Conservation (phyloP, 2,797 vertebrate species). For the Pyrocephalus nanus region DNA sequence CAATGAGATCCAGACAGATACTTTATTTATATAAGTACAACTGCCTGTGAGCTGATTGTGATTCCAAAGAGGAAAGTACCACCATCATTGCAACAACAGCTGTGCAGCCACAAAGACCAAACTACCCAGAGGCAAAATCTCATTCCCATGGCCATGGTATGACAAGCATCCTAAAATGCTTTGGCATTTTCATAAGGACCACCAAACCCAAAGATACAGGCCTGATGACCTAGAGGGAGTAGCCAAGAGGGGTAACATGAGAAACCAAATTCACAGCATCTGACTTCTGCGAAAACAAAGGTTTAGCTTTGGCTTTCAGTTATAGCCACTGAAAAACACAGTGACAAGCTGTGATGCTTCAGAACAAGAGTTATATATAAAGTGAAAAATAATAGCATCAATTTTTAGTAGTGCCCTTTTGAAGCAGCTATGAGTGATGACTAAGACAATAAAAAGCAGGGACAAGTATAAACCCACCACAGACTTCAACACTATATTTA, state of each 20-base stretch:
- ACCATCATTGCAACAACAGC: neutral
- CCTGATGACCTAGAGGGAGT: neutral
- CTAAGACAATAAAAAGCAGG: conserved; percentile 21
- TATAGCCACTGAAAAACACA: neutral
- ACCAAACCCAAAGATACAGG: neutral
- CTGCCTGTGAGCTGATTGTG: neutral
- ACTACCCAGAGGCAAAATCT: neutral
- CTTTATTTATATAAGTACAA: neutral
- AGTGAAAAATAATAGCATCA: conserved; percentile 16
- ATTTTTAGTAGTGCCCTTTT: conserved; percentile 30
- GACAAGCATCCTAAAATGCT: neutral
- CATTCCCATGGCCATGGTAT: neutral
- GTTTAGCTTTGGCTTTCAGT: neutral
- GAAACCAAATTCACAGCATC: neutral
- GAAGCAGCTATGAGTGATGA: conserved; percentile 11
- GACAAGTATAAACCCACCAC: neutral
- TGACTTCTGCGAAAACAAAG: neutral
- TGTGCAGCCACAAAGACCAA: neutral
- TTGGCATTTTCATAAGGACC: neutral
- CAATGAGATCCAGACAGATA: neutral
- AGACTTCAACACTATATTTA: conserved; percentile 6
- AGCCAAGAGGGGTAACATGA: neutral
- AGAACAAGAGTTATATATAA: neutral
- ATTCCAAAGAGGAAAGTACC: neutral
- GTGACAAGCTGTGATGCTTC: neutral